Evolutionary conservation across 2,113 vertebrate species (phyloP).

Genomic region (Manacus vitellinus): DNA sequence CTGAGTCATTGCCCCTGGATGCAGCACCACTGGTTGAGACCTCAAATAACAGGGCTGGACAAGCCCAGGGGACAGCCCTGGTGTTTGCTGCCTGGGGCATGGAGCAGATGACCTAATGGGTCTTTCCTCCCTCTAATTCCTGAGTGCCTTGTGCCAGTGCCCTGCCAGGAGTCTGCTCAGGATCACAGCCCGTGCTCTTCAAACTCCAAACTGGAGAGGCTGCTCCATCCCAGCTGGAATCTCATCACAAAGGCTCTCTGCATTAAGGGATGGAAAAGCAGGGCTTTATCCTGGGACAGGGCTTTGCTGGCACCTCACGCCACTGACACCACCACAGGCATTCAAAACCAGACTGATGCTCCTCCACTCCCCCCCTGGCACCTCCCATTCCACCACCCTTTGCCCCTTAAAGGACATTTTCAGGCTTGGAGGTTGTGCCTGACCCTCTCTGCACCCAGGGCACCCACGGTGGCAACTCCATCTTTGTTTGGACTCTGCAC

Average conservation of each 20-base stretch:
- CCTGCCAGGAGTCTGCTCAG: background rate
- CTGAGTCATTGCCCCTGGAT: background rate
- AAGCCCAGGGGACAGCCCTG: background rate
- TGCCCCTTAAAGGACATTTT: accelerated
- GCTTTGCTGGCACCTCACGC: background rate
- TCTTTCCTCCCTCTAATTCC: background rate
- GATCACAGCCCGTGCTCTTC: background rate
- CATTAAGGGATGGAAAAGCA: background rate
- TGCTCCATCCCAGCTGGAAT: background rate
- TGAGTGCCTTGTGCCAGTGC: background rate
- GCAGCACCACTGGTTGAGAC: background rate
- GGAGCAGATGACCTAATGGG: background rate
- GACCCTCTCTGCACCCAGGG: background rate
- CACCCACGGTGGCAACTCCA: background rate
- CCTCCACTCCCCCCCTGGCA: background rate
- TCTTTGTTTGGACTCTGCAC: background rate
- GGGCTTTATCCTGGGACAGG: background rate
- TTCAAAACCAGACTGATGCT: accelerated
- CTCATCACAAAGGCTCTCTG: background rate
- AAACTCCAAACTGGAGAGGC: background rate
- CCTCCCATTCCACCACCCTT: background rate
- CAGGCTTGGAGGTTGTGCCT: background rate
- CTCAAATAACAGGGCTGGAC: background rate
- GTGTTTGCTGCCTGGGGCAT: background rate
- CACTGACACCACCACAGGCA: background rate